A percentile compares a stretch with the other conserved stretches of the same genome.
phyloP scores from a whole-genome alignment of 2,888 invertebrate genomes.

The Coecobrya sp. region DNA sequence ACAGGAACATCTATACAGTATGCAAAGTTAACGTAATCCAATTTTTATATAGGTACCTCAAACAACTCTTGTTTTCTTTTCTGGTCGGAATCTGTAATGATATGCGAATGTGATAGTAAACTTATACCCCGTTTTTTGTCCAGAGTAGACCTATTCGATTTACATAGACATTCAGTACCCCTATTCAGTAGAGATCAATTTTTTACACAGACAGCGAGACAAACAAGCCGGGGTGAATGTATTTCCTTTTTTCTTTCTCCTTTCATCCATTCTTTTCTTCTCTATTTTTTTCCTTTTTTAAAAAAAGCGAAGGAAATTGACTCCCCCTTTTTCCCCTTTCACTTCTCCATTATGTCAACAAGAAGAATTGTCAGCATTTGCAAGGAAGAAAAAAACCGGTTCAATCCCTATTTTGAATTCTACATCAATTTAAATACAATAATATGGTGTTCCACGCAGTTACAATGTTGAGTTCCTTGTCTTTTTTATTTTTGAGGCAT shows the following conservation, averaged over 20 bases:
- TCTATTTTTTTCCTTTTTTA: slow-evolving; percentile 12
- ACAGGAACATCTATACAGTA: background rate
- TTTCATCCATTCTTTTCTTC: background rate
- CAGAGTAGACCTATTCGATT: slow-evolving; percentile 51
- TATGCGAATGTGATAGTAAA: background rate
- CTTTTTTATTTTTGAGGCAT: slow-evolving; percentile 70
- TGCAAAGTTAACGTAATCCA: background rate
- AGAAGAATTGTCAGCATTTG: slow-evolving; percentile 57
- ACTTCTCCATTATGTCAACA: slow-evolving; percentile 61
- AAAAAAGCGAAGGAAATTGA: slow-evolving; percentile 32
- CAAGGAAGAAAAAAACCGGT: slow-evolving; percentile 10
- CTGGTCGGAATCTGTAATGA: slow-evolving; percentile 11
- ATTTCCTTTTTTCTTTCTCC: slow-evolving; percentile 45
- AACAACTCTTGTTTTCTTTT: background rate
- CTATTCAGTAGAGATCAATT: slow-evolving; percentile 63
- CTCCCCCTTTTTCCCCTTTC: slow-evolving; percentile 53
- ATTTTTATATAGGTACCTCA: background rate
- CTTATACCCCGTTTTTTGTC: background rate
- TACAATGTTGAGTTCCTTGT: slow-evolving; percentile 33
- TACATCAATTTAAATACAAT: slow-evolving; percentile 59
- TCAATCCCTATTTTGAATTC: slow-evolving; percentile 46
- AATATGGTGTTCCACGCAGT: slow-evolving; percentile 28
- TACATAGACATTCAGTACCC: slow-evolving; percentile 54
- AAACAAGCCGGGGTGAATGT: slow-evolving; percentile 58
- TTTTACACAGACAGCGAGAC: slow-evolving; percentile 50